Conservation (phyloP, 2,797 vertebrate species). For the Otus scops region DNA sequence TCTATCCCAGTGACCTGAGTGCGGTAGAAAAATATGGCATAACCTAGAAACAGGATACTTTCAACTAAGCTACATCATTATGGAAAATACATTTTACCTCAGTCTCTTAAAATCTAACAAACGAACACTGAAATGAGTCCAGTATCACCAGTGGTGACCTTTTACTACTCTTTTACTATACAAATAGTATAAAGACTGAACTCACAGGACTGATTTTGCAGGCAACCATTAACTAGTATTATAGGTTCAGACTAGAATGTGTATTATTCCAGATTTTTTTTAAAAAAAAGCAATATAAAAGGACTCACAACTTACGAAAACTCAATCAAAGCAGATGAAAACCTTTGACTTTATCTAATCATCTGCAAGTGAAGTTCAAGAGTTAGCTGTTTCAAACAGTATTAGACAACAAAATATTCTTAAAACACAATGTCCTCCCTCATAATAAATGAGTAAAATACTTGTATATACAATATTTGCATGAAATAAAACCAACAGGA, state of each 20-base stretch:
- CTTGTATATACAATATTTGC: accelerated
- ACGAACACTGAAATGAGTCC: neutral
- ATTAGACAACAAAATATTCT: neutral
- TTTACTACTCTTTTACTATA: neutral
- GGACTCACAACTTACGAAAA: neutral
- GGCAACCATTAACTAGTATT: neutral
- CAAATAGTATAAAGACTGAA: neutral
- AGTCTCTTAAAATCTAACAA: neutral
- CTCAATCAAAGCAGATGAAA: neutral
- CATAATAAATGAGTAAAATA: neutral
- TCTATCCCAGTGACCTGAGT: neutral
- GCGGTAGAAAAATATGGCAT: neutral
- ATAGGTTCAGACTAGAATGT: neutral
- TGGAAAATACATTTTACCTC: neutral
- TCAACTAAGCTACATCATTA: neutral
- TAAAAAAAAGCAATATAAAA: neutral
- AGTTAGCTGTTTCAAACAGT: neutral
- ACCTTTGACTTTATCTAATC: neutral
- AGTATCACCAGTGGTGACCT: neutral
- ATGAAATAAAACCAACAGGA: neutral
- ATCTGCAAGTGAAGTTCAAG: neutral
- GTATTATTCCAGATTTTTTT: neutral
- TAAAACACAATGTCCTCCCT: neutral
- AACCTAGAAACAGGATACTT: neutral
- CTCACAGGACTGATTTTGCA: neutral